A percentile compares a stretch with the other conserved stretches of the same genome.
These are phyloP conservation scores for Sciurus carolinensis DNA, from an alignment of 2,797 vertebrate species.

Conservation along the genomic window DNA sequence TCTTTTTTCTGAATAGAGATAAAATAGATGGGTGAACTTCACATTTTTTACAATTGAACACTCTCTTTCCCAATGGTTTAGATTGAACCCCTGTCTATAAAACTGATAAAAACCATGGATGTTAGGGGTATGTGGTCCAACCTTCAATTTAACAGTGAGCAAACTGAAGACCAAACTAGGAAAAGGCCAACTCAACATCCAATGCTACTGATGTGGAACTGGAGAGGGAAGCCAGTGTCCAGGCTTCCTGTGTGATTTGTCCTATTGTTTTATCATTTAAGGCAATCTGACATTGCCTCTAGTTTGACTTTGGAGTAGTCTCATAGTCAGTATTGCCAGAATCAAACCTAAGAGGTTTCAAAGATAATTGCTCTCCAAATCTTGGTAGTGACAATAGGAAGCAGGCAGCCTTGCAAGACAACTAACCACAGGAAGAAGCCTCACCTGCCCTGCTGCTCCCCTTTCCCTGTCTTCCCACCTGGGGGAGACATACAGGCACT, in stretches of 20 bases:
- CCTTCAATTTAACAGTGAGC: neutral
- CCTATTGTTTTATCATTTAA: neutral
- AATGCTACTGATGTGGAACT: rapidly evolving
- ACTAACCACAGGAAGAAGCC: neutral
- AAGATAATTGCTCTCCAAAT: neutral
- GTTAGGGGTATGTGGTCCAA: neutral
- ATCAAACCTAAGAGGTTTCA: too few species aligned
- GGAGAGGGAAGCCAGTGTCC: rapidly evolving
- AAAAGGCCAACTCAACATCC: neutral
- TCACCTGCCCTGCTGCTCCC: too few species aligned
- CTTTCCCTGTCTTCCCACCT: neutral
- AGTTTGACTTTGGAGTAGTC: neutral
- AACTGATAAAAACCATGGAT: neutral
- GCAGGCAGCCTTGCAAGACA: rapidly evolving
- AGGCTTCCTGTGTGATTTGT: neutral
- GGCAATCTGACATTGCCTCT: neutral
- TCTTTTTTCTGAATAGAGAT: neutral
- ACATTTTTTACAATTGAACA: neutral
- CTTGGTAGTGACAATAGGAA: neutral
- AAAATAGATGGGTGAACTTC: neutral
- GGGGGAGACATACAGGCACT: neutral
- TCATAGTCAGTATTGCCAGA: neutral
- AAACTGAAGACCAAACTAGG: neutral
- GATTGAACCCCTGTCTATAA: neutral
- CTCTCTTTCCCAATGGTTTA: neutral